Base-by-base conservation (phyloP, 2,888 invertebrate species). In the Rutpela maculata region DNA sequence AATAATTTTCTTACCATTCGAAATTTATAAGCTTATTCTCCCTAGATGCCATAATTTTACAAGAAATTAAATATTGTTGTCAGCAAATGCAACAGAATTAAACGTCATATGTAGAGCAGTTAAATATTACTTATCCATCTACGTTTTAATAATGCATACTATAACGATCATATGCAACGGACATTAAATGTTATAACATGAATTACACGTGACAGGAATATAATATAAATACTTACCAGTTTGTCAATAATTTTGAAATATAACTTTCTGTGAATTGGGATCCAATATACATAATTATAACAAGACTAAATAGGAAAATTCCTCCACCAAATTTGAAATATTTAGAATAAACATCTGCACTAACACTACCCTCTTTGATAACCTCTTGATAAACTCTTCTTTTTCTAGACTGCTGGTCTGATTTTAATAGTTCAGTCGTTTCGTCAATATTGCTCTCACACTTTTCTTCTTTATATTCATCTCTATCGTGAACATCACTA, bases 301-400 rank as follows among this genome's bases (percentile, higher is more conserved):
- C 80, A 22, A 86, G 72, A 17, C 84, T 26, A 22, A 87, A 57
- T 11, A 86, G 77, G 18, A 82, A 80, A 18, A 83, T 76, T 56
- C 88, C 88, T 31, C 88, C 88, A 68, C 85, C 85, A 70, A 83
- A 86, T 66, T 80, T 80, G 60, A 86, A 84, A 77, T 88, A 89
- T 70, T 85, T 80, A 12, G 80, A 81, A 74, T 88, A 89, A 35
- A 87, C 84, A 17, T 68, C 78, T 38, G 80, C 83, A 17, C 84
- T 80, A 10, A 89, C 88, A 35, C 82, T 78, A 15, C 88, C 89
- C 65, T 81, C 71, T 77, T 85, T 81, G 15, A 84, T 83, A n/a
- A 80, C 74, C 75, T 88, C 89, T 43, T 81, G 78, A 66, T 87
- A 86, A 38, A 87, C 76, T 76, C 82, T 83, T 31, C 77, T 77